phyloP scores from a whole-genome alignment of 1,140 invertebrate genomes.

The Chironomus tepperi region DNA sequence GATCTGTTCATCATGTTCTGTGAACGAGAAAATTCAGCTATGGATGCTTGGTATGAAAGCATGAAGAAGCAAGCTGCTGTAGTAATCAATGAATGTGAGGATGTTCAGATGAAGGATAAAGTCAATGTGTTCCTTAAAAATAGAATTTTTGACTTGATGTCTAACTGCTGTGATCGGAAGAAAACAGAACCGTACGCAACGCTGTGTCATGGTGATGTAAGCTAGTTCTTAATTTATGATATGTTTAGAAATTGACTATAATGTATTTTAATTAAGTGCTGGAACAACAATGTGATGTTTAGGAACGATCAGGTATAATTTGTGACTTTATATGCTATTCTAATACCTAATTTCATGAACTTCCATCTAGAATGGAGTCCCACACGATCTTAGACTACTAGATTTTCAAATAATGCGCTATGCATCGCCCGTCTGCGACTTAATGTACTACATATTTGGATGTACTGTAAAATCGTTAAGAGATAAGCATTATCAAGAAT shows the following conservation, averaged over 20 bases:
- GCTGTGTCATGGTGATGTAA: slow-evolving; percentile 43
- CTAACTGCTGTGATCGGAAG: slow-evolving; percentile 27
- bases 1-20: slow-evolving; percentile 35
- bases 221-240: not conserved
- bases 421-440: slow-evolving; percentile 40
- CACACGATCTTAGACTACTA: slow-evolving; percentile 37
- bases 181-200: slow-evolving; percentile 39
- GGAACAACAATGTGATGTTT: not conserved
- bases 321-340: not conserved
- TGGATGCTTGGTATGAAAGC: slow-evolving; percentile 32
- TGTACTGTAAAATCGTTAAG: slow-evolving; percentile 41
- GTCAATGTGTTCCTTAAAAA: slow-evolving; percentile 29
- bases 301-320: no score
- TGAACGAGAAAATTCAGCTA: slow-evolving; percentile 26
- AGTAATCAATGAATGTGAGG: slow-evolving; percentile 25
- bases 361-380: slow-evolving; percentile 16
- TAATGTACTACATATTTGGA: slow-evolving; percentile 42
- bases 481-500: slow-evolving; percentile 38
- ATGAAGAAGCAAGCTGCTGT: slow-evolving; percentile 32
- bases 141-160: slow-evolving; percentile 30
- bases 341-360: not conserved
- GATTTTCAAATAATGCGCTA: slow-evolving; percentile 45
- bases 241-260: not conserved
- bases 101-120: slow-evolving; percentile 26
- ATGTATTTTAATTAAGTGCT: not conserved